phyloP scores from a whole-genome alignment of 2,113 vertebrate species.

The Pedionomus torquatus region DNA sequence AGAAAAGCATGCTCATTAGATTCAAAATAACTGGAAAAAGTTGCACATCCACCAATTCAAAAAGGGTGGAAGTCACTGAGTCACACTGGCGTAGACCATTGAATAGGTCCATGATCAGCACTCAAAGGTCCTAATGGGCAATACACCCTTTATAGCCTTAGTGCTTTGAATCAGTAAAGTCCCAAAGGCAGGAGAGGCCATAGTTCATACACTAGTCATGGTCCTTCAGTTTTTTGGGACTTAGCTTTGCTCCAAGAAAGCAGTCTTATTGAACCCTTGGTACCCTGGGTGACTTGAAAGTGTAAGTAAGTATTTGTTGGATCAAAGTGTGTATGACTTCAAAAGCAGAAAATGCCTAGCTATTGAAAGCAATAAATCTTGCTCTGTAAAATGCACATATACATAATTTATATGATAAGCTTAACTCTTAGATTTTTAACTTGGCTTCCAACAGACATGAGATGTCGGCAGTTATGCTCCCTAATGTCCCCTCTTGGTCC shows the following conservation, averaged over 20 bases:
- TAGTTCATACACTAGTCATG: not conserved
- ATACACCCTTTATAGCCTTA: not conserved
- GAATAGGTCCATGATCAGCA: not conserved
- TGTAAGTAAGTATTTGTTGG: conserved; percentile 49
- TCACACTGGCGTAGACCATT: not conserved
- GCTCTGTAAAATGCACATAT: conserved; percentile 39
- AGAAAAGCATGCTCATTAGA: not conserved
- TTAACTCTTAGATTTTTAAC: conserved; percentile 26
- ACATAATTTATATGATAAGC: conserved; percentile 63
- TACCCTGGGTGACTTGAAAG: not conserved
- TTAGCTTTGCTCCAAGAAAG: not conserved
- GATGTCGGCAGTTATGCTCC: conserved; percentile 40
- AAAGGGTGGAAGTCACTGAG: not conserved
- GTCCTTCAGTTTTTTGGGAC: not conserved
- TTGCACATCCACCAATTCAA: not conserved
- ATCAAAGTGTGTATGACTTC: conserved; percentile 55
- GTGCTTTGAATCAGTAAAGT: not conserved
- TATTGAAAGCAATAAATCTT: conserved; percentile 65
- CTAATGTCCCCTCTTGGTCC: conserved; percentile 40
- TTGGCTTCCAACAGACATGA: conserved; percentile 35
- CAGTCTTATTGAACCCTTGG: not conserved
- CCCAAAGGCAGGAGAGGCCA: not conserved
- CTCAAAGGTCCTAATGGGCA: not conserved
- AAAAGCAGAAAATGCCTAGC: conserved; percentile 54
- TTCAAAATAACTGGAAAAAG: not conserved